Evolutionary conservation across 1,140 invertebrate genomes (phyloP), one percentile per base, ranked within the genome.

Genomic region (Drosophila ohnishii): DNA sequence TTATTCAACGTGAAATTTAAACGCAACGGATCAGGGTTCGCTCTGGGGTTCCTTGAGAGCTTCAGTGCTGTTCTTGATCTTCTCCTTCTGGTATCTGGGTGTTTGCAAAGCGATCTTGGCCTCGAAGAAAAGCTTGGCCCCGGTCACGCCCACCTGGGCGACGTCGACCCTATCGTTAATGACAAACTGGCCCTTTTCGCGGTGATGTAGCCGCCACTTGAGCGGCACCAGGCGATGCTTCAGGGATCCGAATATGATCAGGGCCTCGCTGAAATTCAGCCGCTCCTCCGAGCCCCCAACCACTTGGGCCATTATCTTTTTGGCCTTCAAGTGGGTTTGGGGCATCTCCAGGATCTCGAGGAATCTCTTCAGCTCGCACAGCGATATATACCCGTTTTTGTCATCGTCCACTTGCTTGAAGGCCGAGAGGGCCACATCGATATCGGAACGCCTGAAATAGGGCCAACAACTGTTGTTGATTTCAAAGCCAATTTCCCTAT

Each of bases 71-170:
- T 11, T 13, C 6, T 62, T 44, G 10, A 40, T 35, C 0, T 16
- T 19, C 10, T 51, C 62, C 9, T 16, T 47, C 8, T 22, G 35
- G 19, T 22, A 39, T 19, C 3, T 11, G 6, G 14, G n/a, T 25
- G 10, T 30, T 16, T 84, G 65, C 50, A 56, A n/a, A 0, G 83
- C 62, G 28, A 87, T 87, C 39, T 82, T 76, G 10, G 83, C 59
- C 35, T 86, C 83, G 32, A 87, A 87, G 16, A 87, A 86, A 0
- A 30, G 45, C 7, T 59, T 78, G 7, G 79, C 82, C 0, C 79
- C 79, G 11, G 39, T 73, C 0, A 85, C 81, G n/a, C 74, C 81
- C 22, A 73, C 78, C 30, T 69, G 40, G n/a, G 75, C 58, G 0
- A 79, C 75, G 22, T 87, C 80, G 0, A 82, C 47, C 2, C 42